A percentile compares a stretch with the other conserved stretches of the same genome.
Evolutionary conservation across 2,797 vertebrate genomes (phyloP).

Genomic region (Poeciliopsis turneri): DNA sequence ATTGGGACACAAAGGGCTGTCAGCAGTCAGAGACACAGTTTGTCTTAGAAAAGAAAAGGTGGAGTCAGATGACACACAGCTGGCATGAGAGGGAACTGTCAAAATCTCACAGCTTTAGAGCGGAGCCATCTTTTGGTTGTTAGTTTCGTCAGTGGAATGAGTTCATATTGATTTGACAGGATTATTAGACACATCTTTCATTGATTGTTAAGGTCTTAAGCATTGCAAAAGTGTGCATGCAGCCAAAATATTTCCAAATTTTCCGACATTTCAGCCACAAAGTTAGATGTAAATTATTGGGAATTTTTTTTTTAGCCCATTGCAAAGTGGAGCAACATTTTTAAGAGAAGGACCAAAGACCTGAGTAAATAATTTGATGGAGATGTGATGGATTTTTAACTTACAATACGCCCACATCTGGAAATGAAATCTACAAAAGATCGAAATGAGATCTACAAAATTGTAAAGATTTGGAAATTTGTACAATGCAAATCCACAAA

Average conservation of each 20-base stretch:
- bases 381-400: not conserved
- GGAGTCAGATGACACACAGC: slow-evolving; percentile 30
- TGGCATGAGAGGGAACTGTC: slow-evolving; percentile 25
- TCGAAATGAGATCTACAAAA: too few species aligned
- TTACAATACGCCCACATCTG: not conserved
- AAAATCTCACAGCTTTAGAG: not conserved
- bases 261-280: not conserved
- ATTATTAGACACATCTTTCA: not conserved
- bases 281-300: not conserved
- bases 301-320: not conserved
- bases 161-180: not conserved
- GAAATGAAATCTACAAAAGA: not conserved
- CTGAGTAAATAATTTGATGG: not conserved
- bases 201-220: not conserved
- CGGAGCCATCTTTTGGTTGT: not conserved
- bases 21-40: slow-evolving; percentile 53
- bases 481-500: too few species aligned
- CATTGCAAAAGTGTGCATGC: not conserved
- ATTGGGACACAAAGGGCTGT: slow-evolving; percentile 49
- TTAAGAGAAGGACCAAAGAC: not conserved
- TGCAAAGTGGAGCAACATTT: not conserved
- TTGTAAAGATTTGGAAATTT: too few species aligned
- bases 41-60: slow-evolving; percentile 54
- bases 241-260: not conserved
- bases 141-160: not conserved